Percentiles rank a stretch among this genome's conserved stretches.
Conservation (phyloP, 2,888 invertebrate species). For the Caenorhabditis virilis region DNA sequence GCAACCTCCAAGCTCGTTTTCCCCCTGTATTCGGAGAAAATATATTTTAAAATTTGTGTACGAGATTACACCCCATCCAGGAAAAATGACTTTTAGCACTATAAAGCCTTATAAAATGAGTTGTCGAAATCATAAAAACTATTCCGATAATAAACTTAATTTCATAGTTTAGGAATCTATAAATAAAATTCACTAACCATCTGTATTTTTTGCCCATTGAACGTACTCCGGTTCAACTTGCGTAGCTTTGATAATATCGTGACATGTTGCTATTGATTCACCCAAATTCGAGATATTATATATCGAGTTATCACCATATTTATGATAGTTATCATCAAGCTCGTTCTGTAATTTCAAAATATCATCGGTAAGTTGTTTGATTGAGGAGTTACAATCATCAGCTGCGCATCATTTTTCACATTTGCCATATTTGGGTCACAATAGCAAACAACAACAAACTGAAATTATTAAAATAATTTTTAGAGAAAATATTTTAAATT, state of each 20-base stretch:
- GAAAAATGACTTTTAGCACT: too few relatives aligned
- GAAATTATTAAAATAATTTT: slow-evolving; percentile 1
- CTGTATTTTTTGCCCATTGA: slow-evolving; percentile 4
- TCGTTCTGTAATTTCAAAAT: slow-evolving; percentile 19
- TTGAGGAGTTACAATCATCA: slow-evolving; percentile 19
- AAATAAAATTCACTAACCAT: slow-evolving; percentile 1
- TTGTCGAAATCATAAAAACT: too few relatives aligned
- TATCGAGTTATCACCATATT: slow-evolving; percentile 3
- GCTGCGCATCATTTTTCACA: slow-evolving; percentile 18
- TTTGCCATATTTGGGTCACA: slow-evolving; percentile 5
- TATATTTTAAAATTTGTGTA: too few relatives aligned
- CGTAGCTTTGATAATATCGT: slow-evolving; percentile 10
- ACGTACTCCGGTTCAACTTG: slow-evolving; percentile 5
- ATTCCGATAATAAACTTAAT: too few relatives aligned
- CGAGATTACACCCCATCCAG: background rate
- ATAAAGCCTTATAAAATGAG: too few relatives aligned
- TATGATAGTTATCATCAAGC: slow-evolving; percentile 20
- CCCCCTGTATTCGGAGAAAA: too few relatives aligned
- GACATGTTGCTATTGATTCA: slow-evolving; percentile 19
- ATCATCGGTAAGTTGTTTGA: background rate
- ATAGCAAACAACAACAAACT: slow-evolving; percentile 24
- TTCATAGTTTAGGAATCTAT: too few relatives aligned
- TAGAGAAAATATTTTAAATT: background rate
- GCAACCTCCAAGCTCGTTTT: too few relatives aligned
- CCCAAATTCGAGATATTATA: slow-evolving; percentile 14